Evolutionary conservation across 2,888 invertebrate genomes (phyloP).

Genomic region (Drymonia ruficornis): DNA sequence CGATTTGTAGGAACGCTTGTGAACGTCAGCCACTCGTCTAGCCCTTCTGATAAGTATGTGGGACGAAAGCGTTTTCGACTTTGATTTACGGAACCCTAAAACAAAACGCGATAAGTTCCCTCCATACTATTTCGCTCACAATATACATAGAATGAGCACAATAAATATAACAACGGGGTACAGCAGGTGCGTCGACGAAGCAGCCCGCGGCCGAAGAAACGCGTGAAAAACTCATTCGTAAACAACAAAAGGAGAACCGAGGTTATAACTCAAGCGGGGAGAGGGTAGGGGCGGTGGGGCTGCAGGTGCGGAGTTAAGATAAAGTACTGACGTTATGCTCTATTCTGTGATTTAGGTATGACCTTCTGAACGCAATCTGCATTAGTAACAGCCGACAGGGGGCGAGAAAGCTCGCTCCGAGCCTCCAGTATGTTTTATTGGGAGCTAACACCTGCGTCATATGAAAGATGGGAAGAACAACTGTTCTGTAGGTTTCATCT

Average conservation of each 20-base stretch:
- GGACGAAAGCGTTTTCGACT: too few species aligned
- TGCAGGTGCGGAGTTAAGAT: constrained; percentile 77
- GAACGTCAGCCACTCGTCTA: too few species aligned
- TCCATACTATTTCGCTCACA: constrained; percentile 65
- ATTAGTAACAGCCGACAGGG: constrained; percentile 63
- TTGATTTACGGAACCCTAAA: not conserved
- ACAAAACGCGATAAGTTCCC: constrained; percentile 73
- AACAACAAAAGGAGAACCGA: constrained; percentile 75
- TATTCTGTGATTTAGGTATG: constrained; percentile 80
- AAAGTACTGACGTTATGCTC: constrained; percentile 75
- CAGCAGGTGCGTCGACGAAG: constrained; percentile 74
- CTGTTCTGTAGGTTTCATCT: constrained; percentile 10
- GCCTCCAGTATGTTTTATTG: constrained; percentile 47
- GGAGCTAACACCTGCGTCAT: constrained; percentile 57
- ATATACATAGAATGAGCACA: constrained; percentile 66
- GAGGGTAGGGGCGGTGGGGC: constrained; percentile 42
- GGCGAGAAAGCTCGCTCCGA: constrained; percentile 27
- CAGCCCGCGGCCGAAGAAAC: constrained; percentile 60
- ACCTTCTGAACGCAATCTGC: constrained; percentile 78
- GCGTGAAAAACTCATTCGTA: constrained; percentile 80
- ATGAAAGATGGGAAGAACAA: constrained; percentile 38
- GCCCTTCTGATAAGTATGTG: too few species aligned
- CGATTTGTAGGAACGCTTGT: too few species aligned
- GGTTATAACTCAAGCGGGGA: constrained; percentile 62
- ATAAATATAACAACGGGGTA: constrained; percentile 64